These are phyloP conservation scores for Pteropus rufus DNA, from an alignment of 2,797 vertebrate species.

Conservation along the genomic window DNA sequence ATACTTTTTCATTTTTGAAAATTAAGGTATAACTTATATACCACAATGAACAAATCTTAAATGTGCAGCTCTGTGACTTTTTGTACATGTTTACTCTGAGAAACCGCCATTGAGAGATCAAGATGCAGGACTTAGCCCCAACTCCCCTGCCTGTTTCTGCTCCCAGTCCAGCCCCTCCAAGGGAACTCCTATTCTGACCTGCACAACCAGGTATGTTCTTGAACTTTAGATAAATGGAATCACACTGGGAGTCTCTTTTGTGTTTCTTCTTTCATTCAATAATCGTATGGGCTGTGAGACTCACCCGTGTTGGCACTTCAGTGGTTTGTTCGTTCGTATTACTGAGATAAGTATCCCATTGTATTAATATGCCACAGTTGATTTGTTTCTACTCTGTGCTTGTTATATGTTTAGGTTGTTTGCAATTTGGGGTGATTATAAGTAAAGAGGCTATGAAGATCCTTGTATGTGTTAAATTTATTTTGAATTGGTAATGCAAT, in stretches of 20 bases:
- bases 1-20: background rate
- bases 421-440: background rate
- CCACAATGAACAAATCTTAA: background rate
- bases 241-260: background rate
- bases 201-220: background rate
- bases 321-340: too few species aligned
- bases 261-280: background rate
- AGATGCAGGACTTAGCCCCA: background rate
- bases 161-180: background rate
- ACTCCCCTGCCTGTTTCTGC: too few species aligned
- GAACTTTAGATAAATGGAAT: background rate
- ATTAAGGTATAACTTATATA: background rate
- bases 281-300: background rate
- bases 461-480: background rate
- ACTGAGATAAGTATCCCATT: background rate
- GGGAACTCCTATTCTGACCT: background rate
- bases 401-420: background rate
- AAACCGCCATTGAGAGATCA: background rate
- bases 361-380: accelerated
- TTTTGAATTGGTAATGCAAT: background rate
- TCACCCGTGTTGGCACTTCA: background rate
- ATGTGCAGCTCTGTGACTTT: background rate
- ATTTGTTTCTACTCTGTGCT: background rate
- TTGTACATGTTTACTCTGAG: background rate
- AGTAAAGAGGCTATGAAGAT: background rate